Conservation (phyloP, 1,140 invertebrate genomes). For the Ceratosolen solmsi region DNA sequence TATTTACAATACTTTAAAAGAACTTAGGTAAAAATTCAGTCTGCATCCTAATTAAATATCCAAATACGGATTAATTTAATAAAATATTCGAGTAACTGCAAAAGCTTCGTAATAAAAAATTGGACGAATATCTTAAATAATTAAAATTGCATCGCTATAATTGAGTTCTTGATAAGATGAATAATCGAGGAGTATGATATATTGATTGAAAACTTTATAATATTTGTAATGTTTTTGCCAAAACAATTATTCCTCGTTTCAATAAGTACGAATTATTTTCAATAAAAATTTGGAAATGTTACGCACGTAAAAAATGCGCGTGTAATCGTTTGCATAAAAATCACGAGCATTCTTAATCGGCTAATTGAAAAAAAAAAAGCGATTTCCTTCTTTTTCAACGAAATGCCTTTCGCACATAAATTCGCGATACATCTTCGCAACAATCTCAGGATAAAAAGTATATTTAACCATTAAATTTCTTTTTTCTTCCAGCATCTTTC, state of each 20-base stretch:
- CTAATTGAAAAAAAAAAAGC: neutral
- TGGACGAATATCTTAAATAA: neutral
- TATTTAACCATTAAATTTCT: slow-evolving; percentile 2
- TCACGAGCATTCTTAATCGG: neutral
- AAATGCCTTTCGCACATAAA: neutral
- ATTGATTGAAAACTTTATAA: too few relatives aligned
- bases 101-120: neutral
- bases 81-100: neutral
- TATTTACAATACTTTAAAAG: too few relatives aligned
- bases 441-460: neutral
- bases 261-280: too few relatives aligned
- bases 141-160: neutral
- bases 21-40: too few relatives aligned
- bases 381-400: neutral
- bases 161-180: too few relatives aligned
- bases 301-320: too few relatives aligned
- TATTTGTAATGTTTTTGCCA: too few relatives aligned
- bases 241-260: too few relatives aligned
- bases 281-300: too few relatives aligned
- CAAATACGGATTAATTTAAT: neutral
- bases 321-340: too few relatives aligned
- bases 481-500: neutral
- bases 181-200: too few relatives aligned
- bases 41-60: too few relatives aligned
- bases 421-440: neutral